Conservation (phyloP, 2,113 vertebrate species). For the Aix galericulata region DNA sequence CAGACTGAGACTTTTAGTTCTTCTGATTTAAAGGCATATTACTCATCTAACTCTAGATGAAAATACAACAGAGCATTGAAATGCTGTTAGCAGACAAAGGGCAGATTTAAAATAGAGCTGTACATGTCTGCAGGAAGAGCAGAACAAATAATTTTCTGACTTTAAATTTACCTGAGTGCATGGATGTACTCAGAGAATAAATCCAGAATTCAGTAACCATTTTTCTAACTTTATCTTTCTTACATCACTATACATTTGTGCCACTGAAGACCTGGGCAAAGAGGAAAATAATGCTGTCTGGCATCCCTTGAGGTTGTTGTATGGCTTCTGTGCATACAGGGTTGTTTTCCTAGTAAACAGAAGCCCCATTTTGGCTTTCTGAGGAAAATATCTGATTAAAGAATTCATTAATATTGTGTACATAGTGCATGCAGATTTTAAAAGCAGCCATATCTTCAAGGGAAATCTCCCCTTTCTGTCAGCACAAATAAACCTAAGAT, state of each 20-base stretch:
- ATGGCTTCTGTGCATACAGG: neutral
- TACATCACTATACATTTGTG: neutral
- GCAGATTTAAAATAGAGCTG: neutral
- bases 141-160: neutral
- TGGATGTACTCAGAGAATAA: neutral
- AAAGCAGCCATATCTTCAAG: neutral
- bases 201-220: neutral
- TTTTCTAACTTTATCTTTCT: neutral
- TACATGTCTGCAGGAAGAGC: neutral
- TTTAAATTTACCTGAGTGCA: neutral
- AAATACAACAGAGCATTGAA: neutral
- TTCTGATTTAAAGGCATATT: neutral
- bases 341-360: neutral
- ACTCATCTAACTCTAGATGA: neutral
- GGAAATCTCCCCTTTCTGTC: neutral
- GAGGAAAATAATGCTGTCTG: neutral
- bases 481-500: neutral
- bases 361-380: neutral
- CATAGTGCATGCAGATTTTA: neutral
- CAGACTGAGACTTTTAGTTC: neutral
- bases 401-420: neutral
- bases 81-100: neutral
- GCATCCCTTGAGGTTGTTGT: neutral
- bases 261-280: neutral
- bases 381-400: neutral